Evolutionary conservation across 1,140 invertebrate species (phyloP).

Genomic region (Frieseomelitta varia): DNA sequence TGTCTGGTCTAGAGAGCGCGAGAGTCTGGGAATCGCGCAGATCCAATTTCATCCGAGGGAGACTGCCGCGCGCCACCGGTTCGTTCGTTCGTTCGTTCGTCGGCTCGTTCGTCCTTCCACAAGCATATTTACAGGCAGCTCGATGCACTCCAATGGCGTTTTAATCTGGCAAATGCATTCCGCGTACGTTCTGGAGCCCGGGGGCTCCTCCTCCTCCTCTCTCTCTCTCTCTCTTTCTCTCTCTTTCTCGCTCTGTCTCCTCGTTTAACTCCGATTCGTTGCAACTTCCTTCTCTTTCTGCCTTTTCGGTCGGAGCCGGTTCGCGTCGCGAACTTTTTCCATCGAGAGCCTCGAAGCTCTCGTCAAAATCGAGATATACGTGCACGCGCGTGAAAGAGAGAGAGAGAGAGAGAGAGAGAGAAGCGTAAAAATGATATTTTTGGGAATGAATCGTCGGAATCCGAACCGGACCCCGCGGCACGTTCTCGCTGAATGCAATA

Average conservation of each 20-base stretch:
- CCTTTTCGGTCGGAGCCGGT: neutral
- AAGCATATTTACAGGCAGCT: constrained; percentile 67
- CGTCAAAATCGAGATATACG: neutral
- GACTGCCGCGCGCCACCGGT: neutral
- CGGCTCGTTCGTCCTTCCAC: constrained; percentile 20
- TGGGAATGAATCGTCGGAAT: neutral
- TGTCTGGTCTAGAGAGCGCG: constrained; percentile 2
- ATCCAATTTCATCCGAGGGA: constrained; percentile 55
- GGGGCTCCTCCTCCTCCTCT: no score
- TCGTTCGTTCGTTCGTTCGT: constrained; percentile 2
- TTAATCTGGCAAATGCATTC: constrained; percentile 70
- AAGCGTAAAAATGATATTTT: neutral
- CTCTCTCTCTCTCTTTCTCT: constrained; percentile 38
- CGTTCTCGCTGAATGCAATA: neutral
- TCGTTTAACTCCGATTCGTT: neutral
- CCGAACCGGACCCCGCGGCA: neutral
- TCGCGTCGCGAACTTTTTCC: constrained; percentile 9
- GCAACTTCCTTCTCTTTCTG: neutral
- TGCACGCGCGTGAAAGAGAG: no score
- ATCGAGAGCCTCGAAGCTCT: neutral
- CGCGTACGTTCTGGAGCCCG: neutral
- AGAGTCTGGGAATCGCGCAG: constrained; percentile 7
- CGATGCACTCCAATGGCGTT: constrained; percentile 63
- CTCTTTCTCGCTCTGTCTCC: constrained; percentile 20
- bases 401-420: no score